Conservation (phyloP, 1,140 invertebrate genomes). For the Neodiprion pinetum region DNA sequence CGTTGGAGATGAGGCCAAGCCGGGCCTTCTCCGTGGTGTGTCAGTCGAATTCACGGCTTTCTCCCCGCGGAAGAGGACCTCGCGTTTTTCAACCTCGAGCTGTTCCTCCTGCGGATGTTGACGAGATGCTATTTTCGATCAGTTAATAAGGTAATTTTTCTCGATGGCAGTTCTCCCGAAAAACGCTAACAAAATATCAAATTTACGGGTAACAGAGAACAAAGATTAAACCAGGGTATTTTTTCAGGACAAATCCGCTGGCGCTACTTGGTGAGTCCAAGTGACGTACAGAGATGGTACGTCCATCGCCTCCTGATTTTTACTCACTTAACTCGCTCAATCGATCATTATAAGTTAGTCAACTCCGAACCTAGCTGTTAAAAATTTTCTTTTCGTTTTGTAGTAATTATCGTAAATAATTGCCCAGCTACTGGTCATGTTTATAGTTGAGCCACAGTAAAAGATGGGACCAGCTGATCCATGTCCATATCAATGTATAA, state of each 20-base stretch:
- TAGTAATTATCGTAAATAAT: too few relatives aligned
- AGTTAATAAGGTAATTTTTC: slow-evolving; percentile 27
- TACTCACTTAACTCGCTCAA: not conserved
- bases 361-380: too few relatives aligned
- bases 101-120: slow-evolving; percentile 14
- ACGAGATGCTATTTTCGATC: slow-evolving; percentile 24
- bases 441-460: not conserved
- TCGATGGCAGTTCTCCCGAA: not conserved
- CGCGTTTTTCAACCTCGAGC: slow-evolving; percentile 31
- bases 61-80: slow-evolving; percentile 38
- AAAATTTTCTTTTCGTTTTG: too few relatives aligned
- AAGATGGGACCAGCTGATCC: not conserved
- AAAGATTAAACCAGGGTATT: slow-evolving; percentile 10
- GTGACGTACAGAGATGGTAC: slow-evolving; percentile 54
- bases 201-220: not conserved
- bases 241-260: slow-evolving; percentile 50
- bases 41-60: slow-evolving; percentile 41
- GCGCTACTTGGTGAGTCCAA: slow-evolving; percentile 55
- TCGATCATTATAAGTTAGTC: not conserved
- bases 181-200: slow-evolving; percentile 13
- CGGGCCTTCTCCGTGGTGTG: slow-evolving; percentile 21
- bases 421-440: too few relatives aligned
- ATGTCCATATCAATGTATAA: slow-evolving; percentile 1
- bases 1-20: slow-evolving; percentile 50
- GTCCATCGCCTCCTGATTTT: slow-evolving; percentile 34